phyloP scores from a whole-genome alignment of 1,140 invertebrate genomes.

The Nasonia longicornis region DNA sequence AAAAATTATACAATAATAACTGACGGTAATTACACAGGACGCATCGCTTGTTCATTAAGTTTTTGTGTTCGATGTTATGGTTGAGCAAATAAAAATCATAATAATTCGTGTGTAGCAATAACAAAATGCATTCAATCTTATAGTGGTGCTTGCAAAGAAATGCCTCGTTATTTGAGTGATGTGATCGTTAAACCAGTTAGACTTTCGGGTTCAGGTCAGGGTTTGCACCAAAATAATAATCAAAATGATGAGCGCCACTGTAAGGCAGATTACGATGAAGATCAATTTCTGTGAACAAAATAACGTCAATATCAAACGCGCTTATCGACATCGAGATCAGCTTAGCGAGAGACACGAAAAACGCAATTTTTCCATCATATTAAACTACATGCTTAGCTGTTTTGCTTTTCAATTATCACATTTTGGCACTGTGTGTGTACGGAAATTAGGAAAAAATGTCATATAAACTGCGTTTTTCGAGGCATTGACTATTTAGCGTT shows the following conservation, averaged over 20 bases:
- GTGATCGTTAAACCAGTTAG: conserved; percentile 33
- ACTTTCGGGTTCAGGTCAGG: conserved; percentile 32
- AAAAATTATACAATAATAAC: neutral
- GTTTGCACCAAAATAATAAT: conserved; percentile 75
- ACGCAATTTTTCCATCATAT: conserved; percentile 36
- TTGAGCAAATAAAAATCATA: neutral
- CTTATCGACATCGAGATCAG: conserved; percentile 24
- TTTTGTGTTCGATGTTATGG: neutral
- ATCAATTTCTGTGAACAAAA: conserved; percentile 88
- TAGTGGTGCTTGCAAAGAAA: conserved; percentile 19
- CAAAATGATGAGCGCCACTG: conserved; percentile 80
- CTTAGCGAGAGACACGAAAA: conserved; percentile 30
- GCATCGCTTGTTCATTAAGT: neutral
- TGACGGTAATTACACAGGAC: neutral
- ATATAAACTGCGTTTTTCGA: conserved; percentile 35
- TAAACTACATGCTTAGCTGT: no score
- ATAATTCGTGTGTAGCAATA: conserved; percentile 2
- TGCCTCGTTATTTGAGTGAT: conserved; percentile 21
- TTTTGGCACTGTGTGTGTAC: conserved; percentile 31
- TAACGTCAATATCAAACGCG: conserved; percentile 57
- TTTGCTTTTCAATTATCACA: neutral
- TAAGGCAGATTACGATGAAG: conserved; percentile 83
- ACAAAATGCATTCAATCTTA: conserved; percentile 33
- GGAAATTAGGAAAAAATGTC: neutral
- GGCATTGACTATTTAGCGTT: conserved; percentile 3